These are phyloP conservation scores for Cassiopea andromeda DNA, from an alignment of 30 jellyfish, hydroid and myxozoan species.

Conservation along the genomic window DNA sequence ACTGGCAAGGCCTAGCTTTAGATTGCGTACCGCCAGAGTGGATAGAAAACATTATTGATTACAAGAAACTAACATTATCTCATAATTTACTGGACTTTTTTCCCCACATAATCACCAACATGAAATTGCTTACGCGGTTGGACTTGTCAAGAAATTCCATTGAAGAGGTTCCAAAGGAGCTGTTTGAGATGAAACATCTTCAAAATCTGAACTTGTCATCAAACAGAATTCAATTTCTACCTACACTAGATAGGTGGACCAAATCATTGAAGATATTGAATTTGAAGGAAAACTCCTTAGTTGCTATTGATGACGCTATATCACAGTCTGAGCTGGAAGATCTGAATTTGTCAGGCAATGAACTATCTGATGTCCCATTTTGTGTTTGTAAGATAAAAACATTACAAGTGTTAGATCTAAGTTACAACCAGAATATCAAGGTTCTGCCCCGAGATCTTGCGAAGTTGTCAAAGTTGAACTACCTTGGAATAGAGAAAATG, in stretches of 20 bases:
- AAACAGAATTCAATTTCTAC: conserved; percentile 51
- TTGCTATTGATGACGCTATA: conserved; percentile 55
- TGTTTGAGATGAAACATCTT: conserved; percentile 67
- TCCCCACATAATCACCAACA: conserved; percentile 32
- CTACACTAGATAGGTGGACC: conserved; percentile 81
- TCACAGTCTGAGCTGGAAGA: conserved; percentile 62
- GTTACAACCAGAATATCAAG: conserved; percentile 68
- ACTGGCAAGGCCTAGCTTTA: conserved; percentile 86
- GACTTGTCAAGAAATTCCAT: conserved; percentile 67
- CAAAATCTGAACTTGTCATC: conserved; percentile 74
- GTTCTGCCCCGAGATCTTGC: conserved; percentile 83
- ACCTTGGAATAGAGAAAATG: conserved; percentile 59
- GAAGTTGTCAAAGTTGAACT: conserved; percentile 57
- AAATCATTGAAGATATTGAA: conserved; percentile 72
- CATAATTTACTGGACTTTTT: conserved; percentile 38
- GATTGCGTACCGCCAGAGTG: conserved; percentile 56
- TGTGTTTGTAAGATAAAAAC: conserved; percentile 74
- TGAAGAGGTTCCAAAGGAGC: conserved; percentile 53
- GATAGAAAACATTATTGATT: conserved; percentile 46
- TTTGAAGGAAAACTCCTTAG: conserved; percentile 44
- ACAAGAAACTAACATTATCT: conserved; percentile 50
- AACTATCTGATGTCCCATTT: conserved; percentile 33
- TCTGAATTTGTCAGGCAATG: conserved; percentile 70
- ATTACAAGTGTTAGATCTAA: conserved; percentile 60
- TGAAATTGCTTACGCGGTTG: conserved; percentile 53